Base-by-base conservation (phyloP, 2,888 invertebrate genomes). In the Meteorus colon region DNA sequence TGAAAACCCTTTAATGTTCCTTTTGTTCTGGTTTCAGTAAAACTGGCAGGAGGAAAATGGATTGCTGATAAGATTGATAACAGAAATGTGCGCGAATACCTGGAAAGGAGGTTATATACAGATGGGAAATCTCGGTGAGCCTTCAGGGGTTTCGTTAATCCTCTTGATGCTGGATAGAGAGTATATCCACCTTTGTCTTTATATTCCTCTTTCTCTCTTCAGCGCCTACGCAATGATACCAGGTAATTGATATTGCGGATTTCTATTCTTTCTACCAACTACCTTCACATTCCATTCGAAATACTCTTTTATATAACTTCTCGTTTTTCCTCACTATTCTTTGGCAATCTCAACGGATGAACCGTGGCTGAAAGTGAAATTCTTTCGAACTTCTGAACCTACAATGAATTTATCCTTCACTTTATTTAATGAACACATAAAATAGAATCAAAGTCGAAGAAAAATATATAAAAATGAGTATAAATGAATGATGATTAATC, bases 161-260 rank as follows among this genome's bases (percentile, higher is more conserved):
- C 75, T 75, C 74, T 71, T 73, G 75, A 75, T 77, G 67, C 77
- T 62, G n/a, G n/a, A 31, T 31, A 31, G 31, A 27, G 19, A 24
- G 19, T 59, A n/a, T 8, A 16, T 62, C 29, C 16, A 31, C 29
- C 66, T 75, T 51, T 48, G 60, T 62, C 31, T 63, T 27, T 73
- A 66, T 37, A 29, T 66, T 76, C 48, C n/a, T 65, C 67, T 71
- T 69, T 66, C 12, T 16, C 48, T 19, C 4, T 55, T 55, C 55
- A 55, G 14, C 34, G 24, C 65, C 45, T 31, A n/a, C 19, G 6
- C 59, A 55, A 65, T 34, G 37, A 31, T 37, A 34, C 67, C 1
- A 19, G n/a, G 77, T 78, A 78, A 79, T 79, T 78, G 78, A 78
- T 77, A 79, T 66, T 51, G 34, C 59, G 71, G 77, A 79, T 77